These are phyloP conservation scores for Drosophila nigritarsus DNA, from an alignment of 2,888 invertebrate species.

Conservation along the genomic window DNA sequence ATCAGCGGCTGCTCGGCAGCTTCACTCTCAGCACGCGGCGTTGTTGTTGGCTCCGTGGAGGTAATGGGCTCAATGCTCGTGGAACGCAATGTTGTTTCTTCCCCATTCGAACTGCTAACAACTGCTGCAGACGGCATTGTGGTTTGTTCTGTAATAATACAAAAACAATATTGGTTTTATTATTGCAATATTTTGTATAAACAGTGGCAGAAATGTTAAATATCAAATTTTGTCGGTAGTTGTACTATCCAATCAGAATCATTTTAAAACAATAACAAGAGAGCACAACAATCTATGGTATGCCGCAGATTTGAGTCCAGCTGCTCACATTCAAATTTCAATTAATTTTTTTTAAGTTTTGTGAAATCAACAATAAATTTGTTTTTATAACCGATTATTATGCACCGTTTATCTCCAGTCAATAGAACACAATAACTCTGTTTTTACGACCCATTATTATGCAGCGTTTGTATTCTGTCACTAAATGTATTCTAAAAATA, in stretches of 20 bases:
- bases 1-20: slow-evolving; percentile 32
- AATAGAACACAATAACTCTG: background rate
- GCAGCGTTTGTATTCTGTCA: background rate
- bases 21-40: slow-evolving; percentile 67
- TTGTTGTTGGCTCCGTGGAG: slow-evolving; percentile 82
- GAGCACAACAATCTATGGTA: background rate
- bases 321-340: background rate
- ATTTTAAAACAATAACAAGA: background rate
- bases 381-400: background rate
- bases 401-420: background rate
- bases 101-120: slow-evolving; percentile 8
- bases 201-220: background rate
- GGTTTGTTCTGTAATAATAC: slow-evolving; percentile 33
- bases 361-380: background rate
- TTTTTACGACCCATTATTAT: background rate
- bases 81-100: slow-evolving; percentile 57
- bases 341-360: background rate
- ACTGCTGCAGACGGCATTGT: slow-evolving; percentile 9
- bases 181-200: background rate
- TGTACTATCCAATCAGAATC: background rate
- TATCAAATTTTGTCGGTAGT: background rate
- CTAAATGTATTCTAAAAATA: background rate
- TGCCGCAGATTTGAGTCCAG: background rate
- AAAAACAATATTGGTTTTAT: background rate
- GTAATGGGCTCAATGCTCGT: slow-evolving; percentile 83